Evolutionary conservation across 1,140 invertebrate species (phyloP).

Genomic region (Drosophila aff.): DNA sequence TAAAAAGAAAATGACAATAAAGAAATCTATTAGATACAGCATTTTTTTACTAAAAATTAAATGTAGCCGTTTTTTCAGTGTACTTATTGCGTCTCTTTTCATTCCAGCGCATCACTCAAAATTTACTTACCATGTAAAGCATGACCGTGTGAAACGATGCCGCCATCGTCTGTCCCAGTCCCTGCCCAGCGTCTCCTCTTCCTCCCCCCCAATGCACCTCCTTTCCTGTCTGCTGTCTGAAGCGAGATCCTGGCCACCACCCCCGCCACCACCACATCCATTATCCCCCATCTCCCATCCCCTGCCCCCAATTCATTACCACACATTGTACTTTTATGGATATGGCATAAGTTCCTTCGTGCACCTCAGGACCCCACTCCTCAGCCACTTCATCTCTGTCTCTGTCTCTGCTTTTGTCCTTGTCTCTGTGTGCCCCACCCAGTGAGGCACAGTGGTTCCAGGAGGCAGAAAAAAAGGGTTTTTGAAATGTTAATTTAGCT

Average conservation of each 20-base stretch:
- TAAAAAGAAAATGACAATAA: no score
- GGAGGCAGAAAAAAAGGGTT: not conserved
- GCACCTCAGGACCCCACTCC: constrained; percentile 13
- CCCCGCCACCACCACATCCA: not conserved
- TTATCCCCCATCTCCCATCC: not conserved
- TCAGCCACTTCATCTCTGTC: constrained; percentile 24
- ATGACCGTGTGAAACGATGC: constrained; percentile 63
- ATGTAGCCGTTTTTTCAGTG: not conserved
- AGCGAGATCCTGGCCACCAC: constrained; percentile 21
- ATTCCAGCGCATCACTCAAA: constrained; percentile 46
- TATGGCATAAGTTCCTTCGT: constrained; percentile 42
- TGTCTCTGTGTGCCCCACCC: constrained; percentile 30
- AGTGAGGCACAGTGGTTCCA: constrained; percentile 29
- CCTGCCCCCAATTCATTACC: constrained; percentile 44
- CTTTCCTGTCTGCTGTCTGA: constrained; percentile 24
- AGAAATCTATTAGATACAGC: no score
- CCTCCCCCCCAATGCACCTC: constrained; percentile 1
- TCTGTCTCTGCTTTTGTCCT: constrained; percentile 1
- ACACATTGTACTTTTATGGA: constrained; percentile 63
- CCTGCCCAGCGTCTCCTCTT: not conserved
- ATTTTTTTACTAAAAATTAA: not conserved
- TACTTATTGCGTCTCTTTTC: constrained; percentile 26
- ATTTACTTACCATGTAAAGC: constrained; percentile 62
- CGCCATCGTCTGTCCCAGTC: constrained; percentile 26
- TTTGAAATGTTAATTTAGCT: no score